Evolutionary conservation across 1,140 invertebrate genomes (phyloP), one percentile per base, ranked within the genome.

Genomic region (Diachasmimorpha longicaudata): DNA sequence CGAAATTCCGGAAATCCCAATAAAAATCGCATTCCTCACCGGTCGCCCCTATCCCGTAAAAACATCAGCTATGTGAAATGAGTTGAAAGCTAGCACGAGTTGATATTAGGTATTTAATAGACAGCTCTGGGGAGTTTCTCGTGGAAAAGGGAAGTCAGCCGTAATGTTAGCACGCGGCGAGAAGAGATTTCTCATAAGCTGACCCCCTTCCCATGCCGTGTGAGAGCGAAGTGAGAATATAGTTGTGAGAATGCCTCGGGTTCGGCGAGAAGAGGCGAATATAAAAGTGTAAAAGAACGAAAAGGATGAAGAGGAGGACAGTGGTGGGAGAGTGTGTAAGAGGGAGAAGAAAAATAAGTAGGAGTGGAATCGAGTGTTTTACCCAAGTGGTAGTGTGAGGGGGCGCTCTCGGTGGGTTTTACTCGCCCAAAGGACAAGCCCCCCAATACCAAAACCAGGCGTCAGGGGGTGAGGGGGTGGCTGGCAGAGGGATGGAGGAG

Each of bases 101-200:
- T 86, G 84, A 85, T 85, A 86, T 86, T 84, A 85, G 81, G 82
- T 84, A 83, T 84, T 86, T 86, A 85, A 86, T 86, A 84, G 85
- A 84, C 82, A 85, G 81, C 80, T 84, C 82, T 78, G 77, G 81
- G 80, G 81, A 82, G 81, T 81, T 82, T 79, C 76, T 80, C 75
- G 79, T 76, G 77, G 78, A 74, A 79, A 76, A 79, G 81, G 77
- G 82, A 84, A 82, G 79, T 85, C 76, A 84, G 83, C 78, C 80
- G 80, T 82, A 82, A 83, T 82, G 84, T 80, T 83, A 79, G 78
- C 79, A 80, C 80, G 78, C 76, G 76, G 79, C 75, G 76, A 74
- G 48, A 77, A 83, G 79, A 81, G 83, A 85, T 85, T 85, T 85
- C 85, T 85, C 83, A 85, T 86, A 86, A 86, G 83, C 83, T 85